Evolutionary conservation across 2,888 invertebrate genomes (phyloP).

Genomic region (Cacoxenus indagator): DNA sequence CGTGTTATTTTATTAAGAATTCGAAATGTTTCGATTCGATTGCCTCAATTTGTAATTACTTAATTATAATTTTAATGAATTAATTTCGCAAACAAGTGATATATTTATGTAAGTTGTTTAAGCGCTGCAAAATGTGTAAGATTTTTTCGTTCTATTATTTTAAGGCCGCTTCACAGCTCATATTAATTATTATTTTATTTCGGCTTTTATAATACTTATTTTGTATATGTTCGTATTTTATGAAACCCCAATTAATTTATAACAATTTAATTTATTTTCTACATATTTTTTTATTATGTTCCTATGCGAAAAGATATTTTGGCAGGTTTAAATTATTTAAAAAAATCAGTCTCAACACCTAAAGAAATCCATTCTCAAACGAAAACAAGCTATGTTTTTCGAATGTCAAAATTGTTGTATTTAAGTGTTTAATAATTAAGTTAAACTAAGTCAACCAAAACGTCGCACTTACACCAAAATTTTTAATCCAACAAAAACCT

Average conservation of each 20-base stretch:
- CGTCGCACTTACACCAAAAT: not conserved
- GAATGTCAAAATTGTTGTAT: slow-evolving; percentile 15
- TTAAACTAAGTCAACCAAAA: not conserved
- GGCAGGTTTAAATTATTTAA: not conserved
- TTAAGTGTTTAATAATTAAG: slow-evolving; percentile 11
- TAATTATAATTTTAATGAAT: not conserved
- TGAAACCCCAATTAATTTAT: slow-evolving; percentile 13
- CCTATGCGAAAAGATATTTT: not conserved
- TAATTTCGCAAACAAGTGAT: slow-evolving; percentile 57
- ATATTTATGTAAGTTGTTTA: slow-evolving; percentile 65
- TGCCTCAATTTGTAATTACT: slow-evolving; percentile 45
- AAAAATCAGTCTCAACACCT: not conserved
- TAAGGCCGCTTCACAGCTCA: too few relatives aligned
- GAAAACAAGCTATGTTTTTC: not conserved
- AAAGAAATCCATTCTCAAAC: not conserved
- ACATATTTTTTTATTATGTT: slow-evolving; percentile 10
- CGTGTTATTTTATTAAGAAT: slow-evolving; percentile 10
- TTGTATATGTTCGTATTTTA: slow-evolving; percentile 22
- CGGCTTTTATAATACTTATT: slow-evolving; percentile 10
- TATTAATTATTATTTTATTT: slow-evolving; percentile 29
- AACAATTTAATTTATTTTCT: slow-evolving; percentile 10
- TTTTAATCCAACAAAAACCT: not conserved
- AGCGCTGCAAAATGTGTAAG: slow-evolving; percentile 28
- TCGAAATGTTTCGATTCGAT: slow-evolving; percentile 27
- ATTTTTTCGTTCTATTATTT: slow-evolving; percentile 14